Evolutionary conservation across 2,888 invertebrate species (phyloP), one percentile per base, ranked within the genome.

Genomic region (Stenichneumon culpator): DNA sequence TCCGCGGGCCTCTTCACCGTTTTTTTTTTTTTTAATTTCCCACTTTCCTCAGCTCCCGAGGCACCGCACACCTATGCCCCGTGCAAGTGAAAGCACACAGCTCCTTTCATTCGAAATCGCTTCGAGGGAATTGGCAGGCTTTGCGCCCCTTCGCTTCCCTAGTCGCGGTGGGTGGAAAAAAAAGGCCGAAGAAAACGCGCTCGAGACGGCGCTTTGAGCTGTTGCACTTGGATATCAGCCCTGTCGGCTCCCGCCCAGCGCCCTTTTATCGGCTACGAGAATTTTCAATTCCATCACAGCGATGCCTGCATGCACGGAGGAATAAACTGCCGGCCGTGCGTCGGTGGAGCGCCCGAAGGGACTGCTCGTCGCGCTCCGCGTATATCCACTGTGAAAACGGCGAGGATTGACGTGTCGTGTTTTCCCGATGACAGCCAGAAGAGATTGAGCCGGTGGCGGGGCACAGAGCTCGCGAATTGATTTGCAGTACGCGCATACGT

Each of bases 251-350:
- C 25, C 69, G 69, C 75, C 44, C 36, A 57, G 39, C 28, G 54
- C 36, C 67, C 50, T 39, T 77, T 63, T 72, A 82, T 77, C 77
- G 52, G 60, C 54, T 28, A 50, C 63, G 68, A 77, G 75, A 82
- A 70, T 82, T 82, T 82, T 75, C 81, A 82, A 82, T 82, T 82
- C 75, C 81, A 47, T 75, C 75, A 32, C 54, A 54, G 67, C 47
- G n/a, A 19, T 47, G n/a, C n/a, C n/a, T 32, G 32, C 54, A 82
- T 32, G 69, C 47, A 68, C 16, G 28, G 32, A 77, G 50, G 14
- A 75, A 36, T 36, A n/a, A 19, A 47, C 47, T 32, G 19, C 16
- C 39, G 65, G 16, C 9, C 47, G 69, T 44, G 39, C 69, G 25
- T 54, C 28, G n/a, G 63, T 63, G 32, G 32, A 16, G n/a, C 32